Evolutionary conservation across 1,140 invertebrate species (phyloP), one percentile per base, ranked within the genome.

Genomic region (Heliconius himera): DNA sequence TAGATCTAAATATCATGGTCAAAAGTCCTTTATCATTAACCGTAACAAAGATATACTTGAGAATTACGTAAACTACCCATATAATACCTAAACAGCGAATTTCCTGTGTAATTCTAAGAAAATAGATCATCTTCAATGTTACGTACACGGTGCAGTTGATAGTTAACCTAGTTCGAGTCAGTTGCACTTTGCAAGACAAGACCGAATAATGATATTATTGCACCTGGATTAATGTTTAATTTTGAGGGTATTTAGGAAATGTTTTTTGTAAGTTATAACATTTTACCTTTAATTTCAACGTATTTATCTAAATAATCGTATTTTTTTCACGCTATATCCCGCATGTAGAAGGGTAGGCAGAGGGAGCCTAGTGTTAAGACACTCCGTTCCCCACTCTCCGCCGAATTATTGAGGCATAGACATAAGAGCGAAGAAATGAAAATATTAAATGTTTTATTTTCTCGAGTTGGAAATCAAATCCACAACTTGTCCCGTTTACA

Each of bases 51-150:
- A 8, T 56, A 56, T 22, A 20, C 54, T 22, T 22, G 8, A 9
- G 3, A 56, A 56, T 22, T 56, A 56, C 54, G n/a, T 22, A 20
- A 51, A 51, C 18, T 51, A 56, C 54, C 54, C 54, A 22, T 56
- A 56, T 56, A 56, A 22, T 56, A 56, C 0, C 54, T 56, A 56
- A 29, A 56, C 54, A 22, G 54, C 54, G 20, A 56, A 56, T 56
- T 56, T 56, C 54, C 54, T 56, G 54, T 56, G n/a, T 56, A 56
- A 56, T 56, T 56, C 54, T 56, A 56, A 22, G 54, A 56, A 56
- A 56, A 56, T 22, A 56, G 54, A 56, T 56, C 54, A 56, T 56
- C 54, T 56, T 56, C 54, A 56, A 56, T 56, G 54, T 22, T 56
- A 56, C 54, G n/a, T 56, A 56, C 51, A 54, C 41, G 41, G 51